These are phyloP conservation scores for Neomorphus geoffroyi DNA, from an alignment of 2,797 vertebrate genomes.

Conservation along the genomic window DNA sequence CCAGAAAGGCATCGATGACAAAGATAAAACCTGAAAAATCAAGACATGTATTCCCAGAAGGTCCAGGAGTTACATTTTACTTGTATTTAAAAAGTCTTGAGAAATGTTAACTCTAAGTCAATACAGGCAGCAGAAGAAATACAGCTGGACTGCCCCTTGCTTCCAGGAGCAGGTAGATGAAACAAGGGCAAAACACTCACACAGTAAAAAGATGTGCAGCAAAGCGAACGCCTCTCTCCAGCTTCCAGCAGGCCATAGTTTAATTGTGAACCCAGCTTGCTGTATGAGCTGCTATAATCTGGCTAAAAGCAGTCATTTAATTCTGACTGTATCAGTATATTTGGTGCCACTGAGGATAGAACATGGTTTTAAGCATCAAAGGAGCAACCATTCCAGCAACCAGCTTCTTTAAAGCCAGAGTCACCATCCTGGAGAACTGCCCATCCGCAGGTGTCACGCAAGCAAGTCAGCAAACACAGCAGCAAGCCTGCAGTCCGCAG, in stretches of 20 bases:
- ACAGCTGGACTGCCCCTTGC: background rate
- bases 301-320: background rate
- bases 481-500: background rate
- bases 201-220: background rate
- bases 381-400: background rate
- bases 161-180: background rate
- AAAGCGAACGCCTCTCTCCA: background rate
- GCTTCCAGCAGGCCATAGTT: background rate
- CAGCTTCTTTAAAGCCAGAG: background rate
- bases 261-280: background rate
- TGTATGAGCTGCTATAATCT: background rate
- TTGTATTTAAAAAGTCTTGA: constrained; percentile 24
- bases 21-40: constrained; percentile 44
- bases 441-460: background rate
- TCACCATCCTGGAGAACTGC: background rate
- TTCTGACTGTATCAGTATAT: background rate
- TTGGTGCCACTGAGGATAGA: background rate
- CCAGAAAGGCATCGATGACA: constrained; percentile 17
- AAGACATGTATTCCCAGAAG: background rate
- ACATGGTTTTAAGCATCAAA: background rate
- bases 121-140: background rate
- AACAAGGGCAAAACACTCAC: background rate
- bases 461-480: background rate
- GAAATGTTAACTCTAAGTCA: background rate
- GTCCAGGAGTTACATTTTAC: background rate